Percentiles rank a stretch among this genome's conserved stretches.
phyloP scores from a whole-genome alignment of 2,113 vertebrate species.

The Pituophis catenifer region DNA sequence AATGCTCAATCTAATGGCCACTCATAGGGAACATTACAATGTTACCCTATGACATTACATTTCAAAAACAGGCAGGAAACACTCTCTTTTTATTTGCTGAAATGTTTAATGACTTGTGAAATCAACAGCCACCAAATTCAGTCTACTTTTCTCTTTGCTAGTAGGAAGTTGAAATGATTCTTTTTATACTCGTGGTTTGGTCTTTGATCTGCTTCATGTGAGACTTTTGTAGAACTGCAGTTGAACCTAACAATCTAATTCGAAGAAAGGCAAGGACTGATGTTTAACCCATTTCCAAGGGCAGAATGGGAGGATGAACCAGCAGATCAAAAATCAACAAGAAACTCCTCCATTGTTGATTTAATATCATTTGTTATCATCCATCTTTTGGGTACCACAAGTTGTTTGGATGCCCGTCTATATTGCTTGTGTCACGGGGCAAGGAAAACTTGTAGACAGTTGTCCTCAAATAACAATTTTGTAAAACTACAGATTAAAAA shows the following conservation, averaged over 20 bases:
- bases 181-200: constrained; percentile 28
- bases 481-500: not conserved
- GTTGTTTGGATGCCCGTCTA: not conserved
- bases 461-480: not conserved
- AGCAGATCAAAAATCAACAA: constrained; percentile 34
- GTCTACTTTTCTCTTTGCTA: not conserved
- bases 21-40: constrained; percentile 25
- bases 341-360: not conserved
- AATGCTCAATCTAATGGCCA: constrained; percentile 30
- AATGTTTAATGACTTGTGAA: constrained; percentile 68
- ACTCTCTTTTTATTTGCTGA: constrained; percentile 58
- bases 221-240: constrained; percentile 21
- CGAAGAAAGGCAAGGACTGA: constrained; percentile 2
- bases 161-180: constrained; percentile 48
- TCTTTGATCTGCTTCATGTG: constrained; percentile 46
- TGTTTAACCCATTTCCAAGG: constrained; percentile 31
- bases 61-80: constrained; percentile 46
- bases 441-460: not conserved
- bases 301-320: constrained; percentile 27
- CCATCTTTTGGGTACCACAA: constrained; percentile 19
- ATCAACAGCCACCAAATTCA: constrained; percentile 48
- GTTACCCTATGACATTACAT: constrained; percentile 27
- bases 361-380: not conserved
- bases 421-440: not conserved
- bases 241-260: constrained; percentile 47